Percentiles rank a stretch among this genome's conserved stretches.
Conservation (phyloP, 2,797 vertebrate genomes). For the Sebastes wilsoni region DNA sequence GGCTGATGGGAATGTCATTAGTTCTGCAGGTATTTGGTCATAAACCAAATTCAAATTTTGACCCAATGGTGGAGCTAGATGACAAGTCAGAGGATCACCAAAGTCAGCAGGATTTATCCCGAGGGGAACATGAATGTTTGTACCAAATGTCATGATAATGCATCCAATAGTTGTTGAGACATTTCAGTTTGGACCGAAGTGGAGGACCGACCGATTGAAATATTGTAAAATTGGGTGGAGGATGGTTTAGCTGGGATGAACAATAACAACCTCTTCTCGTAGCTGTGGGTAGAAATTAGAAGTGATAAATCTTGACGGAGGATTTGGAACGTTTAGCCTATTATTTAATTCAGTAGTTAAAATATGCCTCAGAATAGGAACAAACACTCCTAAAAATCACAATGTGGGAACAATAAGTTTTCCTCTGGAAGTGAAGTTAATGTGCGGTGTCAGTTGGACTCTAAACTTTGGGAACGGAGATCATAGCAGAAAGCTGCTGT, state of each 20-base stretch:
- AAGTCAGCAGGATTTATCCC: not conserved
- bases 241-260: not conserved
- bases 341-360: not conserved
- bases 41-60: too few species aligned
- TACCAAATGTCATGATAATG: too few species aligned
- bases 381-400: not conserved
- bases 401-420: not conserved
- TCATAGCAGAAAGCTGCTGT: not conserved
- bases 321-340: not conserved
- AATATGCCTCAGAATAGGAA: not conserved
- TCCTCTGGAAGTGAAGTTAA: not conserved
- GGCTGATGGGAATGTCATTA: too few species aligned
- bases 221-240: not conserved
- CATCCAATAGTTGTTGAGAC: not conserved
- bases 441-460: not conserved
- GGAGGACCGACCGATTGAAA: not conserved
- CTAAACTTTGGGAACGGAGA: not conserved
- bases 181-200: not conserved
- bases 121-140: not conserved
- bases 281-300: not conserved
- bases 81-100: not conserved
- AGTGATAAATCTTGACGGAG: not conserved
- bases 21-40: too few species aligned
- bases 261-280: not conserved
- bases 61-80: too few species aligned